Percentiles rank a stretch among this genome's conserved stretches.
phyloP scores from a whole-genome alignment of 2,113 vertebrate species.

The Bagarius yarrelli region DNA sequence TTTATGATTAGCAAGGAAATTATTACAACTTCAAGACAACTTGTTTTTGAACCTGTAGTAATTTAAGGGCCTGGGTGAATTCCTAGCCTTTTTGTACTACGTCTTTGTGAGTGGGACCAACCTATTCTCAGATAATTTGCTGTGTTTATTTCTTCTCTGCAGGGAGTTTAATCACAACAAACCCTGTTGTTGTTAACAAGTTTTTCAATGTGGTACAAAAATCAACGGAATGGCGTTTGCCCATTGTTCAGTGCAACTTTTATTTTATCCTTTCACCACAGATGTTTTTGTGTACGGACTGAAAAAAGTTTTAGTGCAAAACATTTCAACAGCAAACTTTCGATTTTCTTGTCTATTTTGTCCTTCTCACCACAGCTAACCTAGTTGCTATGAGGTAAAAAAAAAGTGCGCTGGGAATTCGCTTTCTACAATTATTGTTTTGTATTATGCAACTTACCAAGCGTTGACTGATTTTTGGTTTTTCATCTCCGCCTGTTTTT shows the following conservation, averaged over 20 bases:
- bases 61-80: background rate
- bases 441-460: too few relatives aligned
- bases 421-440: background rate
- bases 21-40: too few relatives aligned
- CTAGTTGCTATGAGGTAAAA: background rate
- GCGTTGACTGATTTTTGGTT: too few relatives aligned
- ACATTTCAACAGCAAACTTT: background rate
- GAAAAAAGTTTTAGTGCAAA: background rate
- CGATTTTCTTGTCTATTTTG: background rate
- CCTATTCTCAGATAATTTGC: constrained; percentile 13
- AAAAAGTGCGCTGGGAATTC: background rate
- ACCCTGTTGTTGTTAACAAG: constrained; percentile 31
- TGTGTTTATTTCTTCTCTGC: constrained; percentile 3
- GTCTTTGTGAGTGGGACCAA: background rate
- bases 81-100: background rate
- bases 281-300: background rate
- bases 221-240: background rate
- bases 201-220: constrained; percentile 10
- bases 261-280: constrained; percentile 13
- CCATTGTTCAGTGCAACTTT: background rate
- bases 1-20: background rate
- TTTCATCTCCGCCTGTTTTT: too few relatives aligned
- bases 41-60: background rate
- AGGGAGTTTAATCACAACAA: background rate
- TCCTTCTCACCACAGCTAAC: background rate